Percentiles rank a stretch among this genome's conserved stretches.
Conservation (phyloP, 2,797 vertebrate species). For the Phoeniculus purpureus region DNA sequence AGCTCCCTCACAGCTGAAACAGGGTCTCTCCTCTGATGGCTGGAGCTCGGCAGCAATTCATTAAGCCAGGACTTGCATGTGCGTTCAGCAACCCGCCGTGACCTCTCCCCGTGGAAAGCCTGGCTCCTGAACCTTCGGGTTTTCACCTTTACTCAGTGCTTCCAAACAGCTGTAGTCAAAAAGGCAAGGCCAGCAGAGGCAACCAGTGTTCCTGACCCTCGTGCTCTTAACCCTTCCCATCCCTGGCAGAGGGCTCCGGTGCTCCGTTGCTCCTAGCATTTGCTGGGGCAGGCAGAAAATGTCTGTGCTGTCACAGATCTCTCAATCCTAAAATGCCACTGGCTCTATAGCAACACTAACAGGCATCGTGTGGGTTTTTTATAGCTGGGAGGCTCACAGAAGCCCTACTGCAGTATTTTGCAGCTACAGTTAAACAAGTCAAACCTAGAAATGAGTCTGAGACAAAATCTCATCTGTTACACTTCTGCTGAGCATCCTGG, state of each 20-base stretch:
- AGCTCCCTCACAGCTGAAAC: background rate
- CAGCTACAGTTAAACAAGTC: background rate
- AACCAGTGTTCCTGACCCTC: background rate
- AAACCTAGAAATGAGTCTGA: slow-evolving; percentile 5
- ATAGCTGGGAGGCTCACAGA: background rate
- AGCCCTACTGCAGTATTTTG: background rate
- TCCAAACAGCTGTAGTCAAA: background rate
- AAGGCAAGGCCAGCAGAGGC: background rate
- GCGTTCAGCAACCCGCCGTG: background rate
- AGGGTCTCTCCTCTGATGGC: background rate
- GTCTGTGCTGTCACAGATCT: background rate
- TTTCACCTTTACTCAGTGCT: background rate
- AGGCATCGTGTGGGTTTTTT: slow-evolving; percentile 3
- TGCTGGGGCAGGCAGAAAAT: background rate
- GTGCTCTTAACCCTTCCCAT: background rate
- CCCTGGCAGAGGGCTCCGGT: background rate
- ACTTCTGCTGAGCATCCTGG: background rate
- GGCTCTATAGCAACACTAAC: slow-evolving; percentile 46
- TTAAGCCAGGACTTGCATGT: background rate
- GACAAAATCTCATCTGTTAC: background rate
- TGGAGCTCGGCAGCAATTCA: background rate
- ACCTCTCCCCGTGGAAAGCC: background rate
- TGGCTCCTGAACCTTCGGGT: background rate
- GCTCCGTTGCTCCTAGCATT: rapidly evolving
- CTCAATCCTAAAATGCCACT: slow-evolving; percentile 41